Evolutionary conservation across 2,113 vertebrate genomes (phyloP), one percentile per base, ranked within the genome.

Genomic region (Scopus umbretta): DNA sequence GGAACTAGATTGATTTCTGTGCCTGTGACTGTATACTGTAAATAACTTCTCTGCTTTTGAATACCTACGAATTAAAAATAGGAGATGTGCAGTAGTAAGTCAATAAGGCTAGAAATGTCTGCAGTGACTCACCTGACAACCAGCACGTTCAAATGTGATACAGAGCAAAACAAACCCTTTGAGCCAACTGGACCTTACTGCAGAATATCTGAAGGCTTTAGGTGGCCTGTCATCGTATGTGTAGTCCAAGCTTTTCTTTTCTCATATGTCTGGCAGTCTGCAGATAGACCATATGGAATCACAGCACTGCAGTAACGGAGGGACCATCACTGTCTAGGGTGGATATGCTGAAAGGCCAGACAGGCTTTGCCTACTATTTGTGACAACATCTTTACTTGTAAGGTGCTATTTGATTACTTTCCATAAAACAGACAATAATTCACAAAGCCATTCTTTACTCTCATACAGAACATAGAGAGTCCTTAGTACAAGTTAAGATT

Each of bases 221-320:
- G 76, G 73, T 94, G 73, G 83, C 71, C 72, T 96, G 67, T 67
- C 88, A 92, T 88, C 32, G 2, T 36, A 55, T 47, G 90, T 72
- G 84, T 81, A 75, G 23, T 93, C 96, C 95, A 97, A 83, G 92
- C 86, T 94, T 92, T 90, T 75, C 90, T 93, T 90, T 68, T 72
- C 61, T 92, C 83, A 86, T 91, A 88, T 97, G 95, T 97, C 94
- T 97, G 94, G 95, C 50, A 55, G 88, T 95, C 96, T 98, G 98
- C 98, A 98, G 98, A 96, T 88, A 34, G 94, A 95, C 96, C 98
- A 99, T 98, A 98, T 98, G 98, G 97, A 97, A 94, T 71, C 84
- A 67, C 29, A 82, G 95, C 79, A 79, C 73, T 78, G 85, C 45
- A 34, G 94, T 94, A 94, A 87, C 89, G 87, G 94, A 93, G 94